phyloP scores from a whole-genome alignment of 2,113 vertebrate species.

The Nycticorax nycticorax region DNA sequence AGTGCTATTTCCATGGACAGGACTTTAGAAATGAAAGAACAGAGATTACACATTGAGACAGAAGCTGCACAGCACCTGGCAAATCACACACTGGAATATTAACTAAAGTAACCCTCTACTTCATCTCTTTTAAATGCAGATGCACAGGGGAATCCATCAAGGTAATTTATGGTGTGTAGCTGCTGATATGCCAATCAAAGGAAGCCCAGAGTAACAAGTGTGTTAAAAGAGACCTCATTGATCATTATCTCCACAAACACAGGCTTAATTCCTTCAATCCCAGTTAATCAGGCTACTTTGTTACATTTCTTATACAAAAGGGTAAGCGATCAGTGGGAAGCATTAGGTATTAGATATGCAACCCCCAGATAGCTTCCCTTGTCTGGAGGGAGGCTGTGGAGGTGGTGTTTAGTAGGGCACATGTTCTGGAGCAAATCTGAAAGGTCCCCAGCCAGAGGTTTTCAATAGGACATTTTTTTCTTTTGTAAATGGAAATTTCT shows the following conservation, averaged over 20 bases:
- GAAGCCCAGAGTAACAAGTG: conserved; percentile 37
- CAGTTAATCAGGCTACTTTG: conserved; percentile 13
- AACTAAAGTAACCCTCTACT: conserved; percentile 34
- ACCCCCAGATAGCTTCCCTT: not conserved
- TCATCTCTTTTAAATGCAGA: conserved; percentile 49
- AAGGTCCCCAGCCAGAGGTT: not conserved
- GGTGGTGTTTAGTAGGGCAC: not conserved
- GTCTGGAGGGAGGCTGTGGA: not conserved
- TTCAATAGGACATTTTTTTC: not conserved
- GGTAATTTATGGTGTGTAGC: conserved; percentile 43
- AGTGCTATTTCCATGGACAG: not conserved
- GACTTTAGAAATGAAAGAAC: not conserved
- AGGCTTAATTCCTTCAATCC: conserved; percentile 39
- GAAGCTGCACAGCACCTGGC: not conserved
- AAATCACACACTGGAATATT: conserved; percentile 15
- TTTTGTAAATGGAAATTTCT: not conserved
- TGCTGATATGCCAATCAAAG: conserved; percentile 53
- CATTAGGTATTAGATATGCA: not conserved
- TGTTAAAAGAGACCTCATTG: conserved; percentile 35
- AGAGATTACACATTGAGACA: not conserved
- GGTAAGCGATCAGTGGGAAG: not conserved
- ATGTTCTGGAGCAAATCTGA: not conserved
- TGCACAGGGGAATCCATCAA: conserved; percentile 47
- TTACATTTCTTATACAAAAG: not conserved
- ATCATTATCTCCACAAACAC: conserved; percentile 30